Conservation (phyloP, 2,888 invertebrate genomes). For the Dasysyrphus tricinctus region DNA sequence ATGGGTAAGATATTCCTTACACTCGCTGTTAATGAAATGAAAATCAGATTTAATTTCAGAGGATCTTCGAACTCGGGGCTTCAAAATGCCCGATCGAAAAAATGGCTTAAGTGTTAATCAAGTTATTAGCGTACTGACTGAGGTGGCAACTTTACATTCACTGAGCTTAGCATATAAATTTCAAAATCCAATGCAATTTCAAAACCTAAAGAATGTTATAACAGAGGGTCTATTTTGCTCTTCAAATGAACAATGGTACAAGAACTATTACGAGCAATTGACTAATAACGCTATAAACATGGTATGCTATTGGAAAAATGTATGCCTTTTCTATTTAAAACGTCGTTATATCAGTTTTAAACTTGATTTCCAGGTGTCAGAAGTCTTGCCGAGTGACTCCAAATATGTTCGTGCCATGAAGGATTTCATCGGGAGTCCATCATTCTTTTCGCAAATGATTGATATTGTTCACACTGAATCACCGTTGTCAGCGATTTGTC, state of each 20-base stretch:
- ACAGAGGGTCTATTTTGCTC: slow-evolving; percentile 86
- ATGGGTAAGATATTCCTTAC: slow-evolving; percentile 80
- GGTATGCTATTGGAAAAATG: slow-evolving; percentile 84
- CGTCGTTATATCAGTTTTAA: neutral
- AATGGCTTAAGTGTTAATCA: slow-evolving; percentile 86
- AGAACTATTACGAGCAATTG: slow-evolving; percentile 87
- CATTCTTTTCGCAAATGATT: slow-evolving; percentile 88
- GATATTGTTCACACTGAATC: slow-evolving; percentile 86
- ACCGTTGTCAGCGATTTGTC: slow-evolving; percentile 88
- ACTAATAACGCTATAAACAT: slow-evolving; percentile 87
- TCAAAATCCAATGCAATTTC: slow-evolving; percentile 85
- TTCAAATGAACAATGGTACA: slow-evolving; percentile 88
- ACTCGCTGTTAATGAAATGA: neutral
- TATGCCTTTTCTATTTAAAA: neutral
- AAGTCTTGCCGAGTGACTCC: slow-evolving; percentile 81
- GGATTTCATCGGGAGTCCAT: slow-evolving; percentile 86
- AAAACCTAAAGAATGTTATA: slow-evolving; percentile 82
- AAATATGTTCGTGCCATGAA: slow-evolving; percentile 86
- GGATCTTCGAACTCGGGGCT: slow-evolving; percentile 86
- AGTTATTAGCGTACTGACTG: slow-evolving; percentile 85
- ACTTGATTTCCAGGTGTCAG: slow-evolving; percentile 78
- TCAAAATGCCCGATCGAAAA: slow-evolving; percentile 87
- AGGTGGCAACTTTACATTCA: slow-evolving; percentile 87
- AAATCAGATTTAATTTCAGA: slow-evolving; percentile 82
- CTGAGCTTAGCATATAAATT: slow-evolving; percentile 87